Conservation (phyloP, 2,888 invertebrate genomes). For the Apamea crenata region DNA sequence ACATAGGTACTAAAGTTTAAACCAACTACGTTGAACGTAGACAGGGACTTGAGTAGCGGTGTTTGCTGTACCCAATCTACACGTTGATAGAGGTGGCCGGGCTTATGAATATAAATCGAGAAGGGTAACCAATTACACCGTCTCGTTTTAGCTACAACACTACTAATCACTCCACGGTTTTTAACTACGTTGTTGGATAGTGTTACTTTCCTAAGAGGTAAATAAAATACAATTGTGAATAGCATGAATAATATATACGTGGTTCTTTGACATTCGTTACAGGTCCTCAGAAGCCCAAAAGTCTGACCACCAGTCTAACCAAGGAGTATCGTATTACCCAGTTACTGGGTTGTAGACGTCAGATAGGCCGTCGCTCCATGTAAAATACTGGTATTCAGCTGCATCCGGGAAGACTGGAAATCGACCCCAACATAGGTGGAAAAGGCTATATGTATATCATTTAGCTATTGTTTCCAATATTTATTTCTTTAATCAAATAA, state of each 20-base stretch:
- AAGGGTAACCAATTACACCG: conserved; percentile 45
- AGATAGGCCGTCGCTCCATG: no score
- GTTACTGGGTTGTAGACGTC: no score
- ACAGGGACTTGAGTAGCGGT: conserved; percentile 9
- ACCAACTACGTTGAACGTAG: neutral
- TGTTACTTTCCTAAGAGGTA: neutral
- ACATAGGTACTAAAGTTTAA: neutral
- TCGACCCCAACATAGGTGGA: no score
- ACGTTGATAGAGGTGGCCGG: conserved; percentile 44
- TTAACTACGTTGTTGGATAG: neutral
- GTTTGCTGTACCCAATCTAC: conserved; percentile 59
- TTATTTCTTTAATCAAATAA: no score
- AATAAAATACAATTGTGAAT: neutral
- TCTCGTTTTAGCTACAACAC: conserved; percentile 34
- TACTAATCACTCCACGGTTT: conserved; percentile 20
- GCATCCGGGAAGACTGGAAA: no score
- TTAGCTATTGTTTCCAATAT: no score
- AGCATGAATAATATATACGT: neutral
- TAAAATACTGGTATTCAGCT: no score
- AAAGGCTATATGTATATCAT: no score
- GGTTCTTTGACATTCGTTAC: no score
- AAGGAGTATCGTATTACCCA: no score
- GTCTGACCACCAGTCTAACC: no score
- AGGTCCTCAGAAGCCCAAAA: no score
- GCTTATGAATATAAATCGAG: conserved; percentile 67